A percentile compares a stretch with the other conserved stretches of the same genome.
phyloP scores from a whole-genome alignment of 2,888 invertebrate species.

The Acanthacorydalis orientalis region DNA sequence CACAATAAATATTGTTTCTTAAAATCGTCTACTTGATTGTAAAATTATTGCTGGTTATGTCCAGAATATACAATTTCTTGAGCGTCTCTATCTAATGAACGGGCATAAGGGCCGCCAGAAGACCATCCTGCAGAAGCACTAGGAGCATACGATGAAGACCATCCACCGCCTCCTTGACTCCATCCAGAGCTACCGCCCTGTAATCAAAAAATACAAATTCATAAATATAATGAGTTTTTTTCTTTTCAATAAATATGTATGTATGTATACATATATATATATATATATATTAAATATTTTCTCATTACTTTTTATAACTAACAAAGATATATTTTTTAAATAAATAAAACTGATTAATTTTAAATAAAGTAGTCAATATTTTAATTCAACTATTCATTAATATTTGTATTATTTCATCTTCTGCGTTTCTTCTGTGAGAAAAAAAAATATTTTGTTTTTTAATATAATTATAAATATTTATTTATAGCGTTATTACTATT shows the following conservation, averaged over 20 bases:
- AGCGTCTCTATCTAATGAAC: conserved; percentile 25
- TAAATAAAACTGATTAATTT: too few species aligned
- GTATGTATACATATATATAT: too few species aligned
- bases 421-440: too few species aligned
- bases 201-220: background rate
- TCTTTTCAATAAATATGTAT: too few species aligned
- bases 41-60: conserved; percentile 23
- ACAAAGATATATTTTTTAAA: background rate
- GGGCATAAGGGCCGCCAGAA: conserved; percentile 17
- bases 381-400: too few species aligned
- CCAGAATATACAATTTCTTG: conserved; percentile 57
- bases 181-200: conserved; percentile 6
- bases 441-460: too few species aligned
- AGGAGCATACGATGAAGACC: conserved; percentile 15
- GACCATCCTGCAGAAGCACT: conserved; percentile 15
- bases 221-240: too few species aligned
- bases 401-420: too few species aligned
- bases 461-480: too few species aligned
- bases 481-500: too few species aligned
- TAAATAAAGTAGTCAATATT: too few species aligned
- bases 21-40: background rate
- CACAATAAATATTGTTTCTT: background rate
- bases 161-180: conserved; percentile 13
- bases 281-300: too few species aligned
- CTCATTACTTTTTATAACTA: background rate